phyloP scores from a whole-genome alignment of 1,140 invertebrate genomes.

The Drosophila lacertosa region DNA sequence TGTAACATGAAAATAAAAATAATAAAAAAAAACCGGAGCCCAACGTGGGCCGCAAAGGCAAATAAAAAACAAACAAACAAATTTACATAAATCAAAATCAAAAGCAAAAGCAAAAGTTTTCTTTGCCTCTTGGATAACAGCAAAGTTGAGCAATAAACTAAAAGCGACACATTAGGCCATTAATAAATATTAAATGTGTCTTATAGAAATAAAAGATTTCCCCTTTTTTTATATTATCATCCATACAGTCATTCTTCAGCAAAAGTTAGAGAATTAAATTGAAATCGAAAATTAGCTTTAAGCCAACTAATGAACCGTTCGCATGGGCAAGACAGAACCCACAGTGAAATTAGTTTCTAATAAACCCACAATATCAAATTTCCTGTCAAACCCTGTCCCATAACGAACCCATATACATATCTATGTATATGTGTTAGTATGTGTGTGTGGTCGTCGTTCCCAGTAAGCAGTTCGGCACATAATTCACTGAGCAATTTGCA shows the following conservation, averaged over 20 bases:
- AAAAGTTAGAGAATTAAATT: conserved; percentile 15
- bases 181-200: no score
- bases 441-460: conserved; percentile 69
- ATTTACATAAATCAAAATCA: conserved; percentile 65
- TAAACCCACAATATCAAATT: conserved; percentile 71
- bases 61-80: conserved; percentile 24
- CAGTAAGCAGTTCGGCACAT: conserved; percentile 79
- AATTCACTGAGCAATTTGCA: conserved; percentile 80
- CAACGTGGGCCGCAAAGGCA: conserved; percentile 58
- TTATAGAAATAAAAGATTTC: neutral
- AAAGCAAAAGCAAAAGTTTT: conserved; percentile 69
- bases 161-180: conserved; percentile 35
- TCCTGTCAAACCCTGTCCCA: conserved; percentile 61
- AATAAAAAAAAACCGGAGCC: conserved; percentile 72
- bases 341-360: conserved; percentile 56
- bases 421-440: neutral
- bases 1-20: conserved; percentile 38
- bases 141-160: conserved; percentile 46
- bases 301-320: conserved; percentile 25
- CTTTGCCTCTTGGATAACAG: conserved; percentile 48
- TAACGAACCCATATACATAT: conserved; percentile 15
- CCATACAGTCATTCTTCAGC: conserved; percentile 2
- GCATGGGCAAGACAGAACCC: conserved; percentile 35
- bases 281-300: conserved; percentile 17
- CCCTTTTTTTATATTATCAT: conserved; percentile 11